These are phyloP conservation scores for Atta cephalotes DNA, from an alignment of 1,140 invertebrate species.

Conservation along the genomic window DNA sequence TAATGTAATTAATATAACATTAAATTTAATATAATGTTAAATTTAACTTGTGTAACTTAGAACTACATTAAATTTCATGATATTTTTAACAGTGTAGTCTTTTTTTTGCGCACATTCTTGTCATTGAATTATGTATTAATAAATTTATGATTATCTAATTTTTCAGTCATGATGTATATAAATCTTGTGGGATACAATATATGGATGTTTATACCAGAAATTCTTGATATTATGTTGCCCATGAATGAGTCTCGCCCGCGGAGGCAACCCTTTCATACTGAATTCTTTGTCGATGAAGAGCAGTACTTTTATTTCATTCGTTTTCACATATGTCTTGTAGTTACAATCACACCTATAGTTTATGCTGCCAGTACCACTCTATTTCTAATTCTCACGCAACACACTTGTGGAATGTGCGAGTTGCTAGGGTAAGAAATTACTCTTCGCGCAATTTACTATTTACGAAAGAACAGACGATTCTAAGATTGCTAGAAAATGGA, in stretches of 20 bases:
- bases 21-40: too few species aligned
- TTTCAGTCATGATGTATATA: neutral
- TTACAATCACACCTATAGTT: neutral
- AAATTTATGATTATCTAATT: neutral
- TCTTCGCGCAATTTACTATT: conserved; percentile 5
- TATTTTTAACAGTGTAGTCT: too few species aligned
- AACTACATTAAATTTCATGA: too few species aligned
- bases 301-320: conserved; percentile 14
- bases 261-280: neutral
- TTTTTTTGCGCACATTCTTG: neutral
- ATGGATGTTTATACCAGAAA: conserved; percentile 9
- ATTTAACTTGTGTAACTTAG: too few species aligned
- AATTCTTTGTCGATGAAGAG: conserved; percentile 24
- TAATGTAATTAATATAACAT: too few species aligned
- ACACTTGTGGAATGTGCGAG: conserved; percentile 36
- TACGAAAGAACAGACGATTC: conserved; percentile 9
- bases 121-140: conserved; percentile 5
- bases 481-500: neutral
- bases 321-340: neutral
- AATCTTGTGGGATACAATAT: neutral
- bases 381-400: conserved; percentile 22
- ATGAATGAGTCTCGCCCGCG: conserved; percentile 29
- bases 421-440: conserved; percentile 26
- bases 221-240: conserved; percentile 12
- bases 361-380: neutral